phyloP scores from a whole-genome alignment of 1,140 invertebrate species.

The Anastrepha ludens region DNA sequence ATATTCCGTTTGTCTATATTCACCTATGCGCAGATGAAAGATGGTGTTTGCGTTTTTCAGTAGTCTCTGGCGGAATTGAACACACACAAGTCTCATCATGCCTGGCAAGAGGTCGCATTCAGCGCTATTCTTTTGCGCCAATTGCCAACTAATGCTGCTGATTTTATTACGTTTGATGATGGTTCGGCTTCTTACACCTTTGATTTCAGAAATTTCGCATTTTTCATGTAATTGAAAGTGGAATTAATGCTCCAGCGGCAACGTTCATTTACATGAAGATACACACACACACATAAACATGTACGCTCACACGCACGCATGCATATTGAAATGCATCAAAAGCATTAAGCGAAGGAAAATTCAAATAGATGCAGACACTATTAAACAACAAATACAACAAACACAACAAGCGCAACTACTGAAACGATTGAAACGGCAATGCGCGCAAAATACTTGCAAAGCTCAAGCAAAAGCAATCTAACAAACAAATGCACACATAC shows the following conservation, averaged over 20 bases:
- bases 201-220: not conserved
- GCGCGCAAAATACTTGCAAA: not conserved
- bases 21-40: too few relatives aligned
- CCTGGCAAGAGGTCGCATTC: too few relatives aligned
- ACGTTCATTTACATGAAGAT: not conserved
- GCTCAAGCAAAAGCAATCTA: not conserved
- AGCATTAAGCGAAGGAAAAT: constrained; percentile 9
- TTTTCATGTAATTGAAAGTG: constrained; percentile 37
- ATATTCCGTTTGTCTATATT: too few relatives aligned
- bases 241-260: constrained; percentile 10
- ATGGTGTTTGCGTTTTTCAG: too few relatives aligned
- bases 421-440: not conserved
- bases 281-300: not conserved
- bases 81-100: too few relatives aligned
- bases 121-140: too few relatives aligned
- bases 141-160: too few relatives aligned
- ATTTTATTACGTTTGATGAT: too few relatives aligned
- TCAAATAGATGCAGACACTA: constrained; percentile 9
- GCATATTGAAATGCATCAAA: not conserved
- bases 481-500: not conserved
- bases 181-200: not conserved
- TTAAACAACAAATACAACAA: constrained; percentile 25
- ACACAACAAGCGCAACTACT: constrained; percentile 25
- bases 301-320: not conserved
- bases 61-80: too few relatives aligned